Evolutionary conservation across 2,113 vertebrate species (phyloP).

Genomic region (Paramisgurnus dabryanus): DNA sequence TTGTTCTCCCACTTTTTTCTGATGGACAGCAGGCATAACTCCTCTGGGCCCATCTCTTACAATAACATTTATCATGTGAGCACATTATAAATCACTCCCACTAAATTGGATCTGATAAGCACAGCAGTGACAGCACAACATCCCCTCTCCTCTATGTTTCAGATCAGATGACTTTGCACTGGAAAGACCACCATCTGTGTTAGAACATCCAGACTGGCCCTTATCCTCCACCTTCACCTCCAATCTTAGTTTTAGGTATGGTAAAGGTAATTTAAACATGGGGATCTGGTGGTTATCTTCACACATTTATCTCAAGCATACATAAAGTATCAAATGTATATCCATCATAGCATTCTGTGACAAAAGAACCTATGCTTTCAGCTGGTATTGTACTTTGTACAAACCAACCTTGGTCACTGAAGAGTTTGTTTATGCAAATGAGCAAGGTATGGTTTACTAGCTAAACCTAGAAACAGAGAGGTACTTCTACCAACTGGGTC

Average conservation of each 20-base stretch:
- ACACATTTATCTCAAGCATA: too few species aligned
- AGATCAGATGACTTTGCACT: conserved; percentile 62
- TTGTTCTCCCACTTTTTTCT: conserved; percentile 58
- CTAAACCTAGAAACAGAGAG: too few species aligned
- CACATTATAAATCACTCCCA: conserved; percentile 77
- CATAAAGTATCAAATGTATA: too few species aligned
- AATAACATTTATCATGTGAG: conserved; percentile 74
- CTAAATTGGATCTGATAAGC: conserved; percentile 76
- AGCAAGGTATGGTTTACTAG: too few species aligned
- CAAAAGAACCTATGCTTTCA: background rate
- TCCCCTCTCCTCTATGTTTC: conserved; percentile 59
- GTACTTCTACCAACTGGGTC: too few species aligned
- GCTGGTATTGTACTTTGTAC: background rate
- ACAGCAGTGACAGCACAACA: conserved; percentile 64
- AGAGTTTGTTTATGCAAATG: too few species aligned
- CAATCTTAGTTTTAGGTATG: background rate
- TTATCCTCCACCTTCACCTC: background rate
- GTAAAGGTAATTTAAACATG: background rate
- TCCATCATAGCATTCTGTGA: too few species aligned
- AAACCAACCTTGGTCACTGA: too few species aligned
- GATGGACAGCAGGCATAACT: conserved; percentile 58
- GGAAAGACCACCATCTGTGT: conserved; percentile 20
- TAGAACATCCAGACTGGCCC: background rate
- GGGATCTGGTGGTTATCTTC: background rate
- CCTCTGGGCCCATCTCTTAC: conserved; percentile 67